Evolutionary conservation across 1,140 invertebrate genomes (phyloP).

Genomic region (Pseudoatta argentina): DNA sequence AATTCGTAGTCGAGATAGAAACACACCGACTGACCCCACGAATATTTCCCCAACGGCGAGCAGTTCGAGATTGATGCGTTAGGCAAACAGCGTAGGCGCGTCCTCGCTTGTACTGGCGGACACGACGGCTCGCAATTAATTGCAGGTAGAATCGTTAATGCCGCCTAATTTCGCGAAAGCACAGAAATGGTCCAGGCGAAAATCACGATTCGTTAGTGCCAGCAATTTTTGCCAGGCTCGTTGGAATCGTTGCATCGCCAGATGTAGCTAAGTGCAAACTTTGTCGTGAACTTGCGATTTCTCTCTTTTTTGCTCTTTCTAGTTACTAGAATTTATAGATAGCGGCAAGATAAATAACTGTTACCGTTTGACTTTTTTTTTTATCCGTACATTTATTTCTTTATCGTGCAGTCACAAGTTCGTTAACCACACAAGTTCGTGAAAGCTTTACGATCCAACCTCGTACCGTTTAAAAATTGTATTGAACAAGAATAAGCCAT

Average conservation of each 20-base stretch:
- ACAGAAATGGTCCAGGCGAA: constrained; percentile 74
- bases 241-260: constrained; percentile 37
- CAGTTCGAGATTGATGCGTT: constrained; percentile 80
- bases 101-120: constrained; percentile 77
- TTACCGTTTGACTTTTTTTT: not conserved
- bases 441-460: not conserved
- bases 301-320: not conserved
- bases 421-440: not conserved
- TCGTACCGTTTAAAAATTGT: not conserved
- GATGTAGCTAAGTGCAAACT: constrained; percentile 48
- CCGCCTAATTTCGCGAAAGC: constrained; percentile 80
- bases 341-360: not conserved
- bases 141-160: constrained; percentile 79
- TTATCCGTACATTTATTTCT: constrained; percentile 5
- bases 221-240: constrained; percentile 58
- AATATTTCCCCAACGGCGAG: constrained; percentile 66
- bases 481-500: not conserved
- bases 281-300: constrained; percentile 21
- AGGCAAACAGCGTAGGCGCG: constrained; percentile 78
- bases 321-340: not conserved
- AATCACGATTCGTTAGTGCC: constrained; percentile 79
- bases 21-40: constrained; percentile 54
- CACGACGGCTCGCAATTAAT: constrained; percentile 80
- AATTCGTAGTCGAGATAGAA: constrained; percentile 45
- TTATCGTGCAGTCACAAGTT: not conserved